These are phyloP conservation scores for Ia io DNA, from an alignment of 2,113 vertebrate species.

Conservation along the genomic window DNA sequence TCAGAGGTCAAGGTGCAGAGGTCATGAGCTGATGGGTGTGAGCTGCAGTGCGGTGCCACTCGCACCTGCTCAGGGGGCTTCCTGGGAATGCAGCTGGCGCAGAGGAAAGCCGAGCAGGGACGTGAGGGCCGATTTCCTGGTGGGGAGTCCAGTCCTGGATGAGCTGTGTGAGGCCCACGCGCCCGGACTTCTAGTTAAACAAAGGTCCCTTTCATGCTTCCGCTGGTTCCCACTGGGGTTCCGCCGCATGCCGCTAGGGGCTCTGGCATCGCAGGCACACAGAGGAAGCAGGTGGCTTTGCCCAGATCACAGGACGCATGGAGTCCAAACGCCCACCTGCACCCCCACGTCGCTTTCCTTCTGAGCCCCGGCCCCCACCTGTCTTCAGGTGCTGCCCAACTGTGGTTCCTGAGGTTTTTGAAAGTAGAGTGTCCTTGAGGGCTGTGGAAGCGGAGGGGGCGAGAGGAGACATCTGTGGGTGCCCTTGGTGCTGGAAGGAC, in stretches of 20 bases:
- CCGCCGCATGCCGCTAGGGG: background rate
- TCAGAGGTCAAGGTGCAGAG: too few species aligned
- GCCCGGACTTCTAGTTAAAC: background rate
- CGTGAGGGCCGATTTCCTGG: accelerated
- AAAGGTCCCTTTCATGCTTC: background rate
- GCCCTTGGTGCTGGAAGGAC: background rate
- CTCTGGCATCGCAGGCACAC: background rate
- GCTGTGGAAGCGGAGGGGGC: background rate
- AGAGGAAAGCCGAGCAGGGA: background rate
- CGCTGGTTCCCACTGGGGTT: background rate
- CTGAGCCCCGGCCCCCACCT: accelerated
- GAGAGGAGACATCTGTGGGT: accelerated
- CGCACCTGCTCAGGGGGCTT: accelerated
- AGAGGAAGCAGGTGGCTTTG: background rate
- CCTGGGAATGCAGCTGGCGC: too few species aligned
- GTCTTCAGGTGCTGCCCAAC: background rate
- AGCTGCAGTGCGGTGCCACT: background rate
- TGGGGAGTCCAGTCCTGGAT: accelerated
- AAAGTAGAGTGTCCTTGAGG: background rate
- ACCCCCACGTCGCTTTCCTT: accelerated
- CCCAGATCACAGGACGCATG: background rate
- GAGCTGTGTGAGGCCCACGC: accelerated
- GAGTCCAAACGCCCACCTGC: background rate
- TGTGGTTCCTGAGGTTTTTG: background rate
- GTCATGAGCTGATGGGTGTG: too few species aligned